Evolutionary conservation across 2,113 vertebrate genomes (phyloP), one percentile per base, ranked within the genome.

Genomic region (Malurus elegans): DNA sequence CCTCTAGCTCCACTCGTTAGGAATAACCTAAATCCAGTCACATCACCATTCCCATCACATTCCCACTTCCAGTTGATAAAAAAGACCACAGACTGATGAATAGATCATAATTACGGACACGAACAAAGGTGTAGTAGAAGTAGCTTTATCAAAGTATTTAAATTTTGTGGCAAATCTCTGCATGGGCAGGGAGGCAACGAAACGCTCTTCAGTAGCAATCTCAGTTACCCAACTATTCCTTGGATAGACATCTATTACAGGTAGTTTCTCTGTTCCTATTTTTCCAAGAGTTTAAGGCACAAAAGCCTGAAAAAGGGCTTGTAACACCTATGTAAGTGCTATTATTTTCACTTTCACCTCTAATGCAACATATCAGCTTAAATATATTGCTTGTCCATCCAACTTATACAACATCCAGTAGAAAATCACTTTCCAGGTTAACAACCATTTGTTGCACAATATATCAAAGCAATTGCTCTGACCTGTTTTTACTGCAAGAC

Each of bases 251-350:
- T 95, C 90, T 95, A 90, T 93, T 96, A 88, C 90, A 96, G 90
- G 92, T 93, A 96, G 92, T 92, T 93, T 44, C 23, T 95, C 90
- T 81, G 82, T 36, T 95, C 61, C 88, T 93, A 60, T 80, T 92
- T 95, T 38, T 73, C 64, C 28, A 92, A 82, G 87, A 93, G 47
- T 92, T 95, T 97, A 97, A 96, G 96, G 95, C 95, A 95, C 94
- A 78, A 78, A 95, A 97, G 94, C 92, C 94, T 96, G 86, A 71
- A 78, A 96, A 96, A 92, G 90, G 93, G 88, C 94, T 97, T 92
- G 38, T 44, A 88, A 90, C 72, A 80, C 10, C 60, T 92, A 95
- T 74, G 38, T 62, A 92, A 96, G 90, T 92, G 92, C 92, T 90
- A 88, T 76, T 50, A 28, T 79, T 92, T 86, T 93, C 9, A 9